phyloP scores from a whole-genome alignment of 2,888 invertebrate species.

The Plagodis pulveraria region DNA sequence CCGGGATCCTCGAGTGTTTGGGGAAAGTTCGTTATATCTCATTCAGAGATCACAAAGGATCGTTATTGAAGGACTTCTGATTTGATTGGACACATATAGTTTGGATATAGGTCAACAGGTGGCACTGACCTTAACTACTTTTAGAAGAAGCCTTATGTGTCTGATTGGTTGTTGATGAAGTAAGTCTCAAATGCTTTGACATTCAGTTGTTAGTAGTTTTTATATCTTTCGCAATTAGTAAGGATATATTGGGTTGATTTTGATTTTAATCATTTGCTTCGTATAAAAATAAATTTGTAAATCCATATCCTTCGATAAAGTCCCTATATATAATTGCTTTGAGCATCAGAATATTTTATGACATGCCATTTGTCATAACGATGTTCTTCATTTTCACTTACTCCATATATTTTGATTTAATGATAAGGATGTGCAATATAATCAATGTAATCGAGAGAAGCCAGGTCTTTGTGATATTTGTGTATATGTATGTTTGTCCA shows the following conservation, averaged over 20 bases:
- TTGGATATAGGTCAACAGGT: slow-evolving; percentile 33
- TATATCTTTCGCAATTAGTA: not conserved
- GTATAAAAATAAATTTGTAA: too few relatives aligned
- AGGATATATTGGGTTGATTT: not conserved
- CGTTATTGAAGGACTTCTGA: slow-evolving; percentile 30
- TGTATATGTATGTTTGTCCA: too few relatives aligned
- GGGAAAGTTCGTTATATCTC: slow-evolving; percentile 48
- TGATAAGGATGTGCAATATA: too few relatives aligned
- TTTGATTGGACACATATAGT: slow-evolving; percentile 30
- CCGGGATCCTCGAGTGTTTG: slow-evolving; percentile 35
- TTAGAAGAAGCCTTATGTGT: slow-evolving; percentile 26
- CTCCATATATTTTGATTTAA: too few relatives aligned
- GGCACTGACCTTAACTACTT: slow-evolving; percentile 21
- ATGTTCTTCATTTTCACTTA: too few relatives aligned
- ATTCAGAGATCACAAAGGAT: slow-evolving; percentile 38
- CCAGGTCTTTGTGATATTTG: too few relatives aligned
- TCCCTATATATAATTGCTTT: too few relatives aligned
- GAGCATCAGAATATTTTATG: too few relatives aligned
- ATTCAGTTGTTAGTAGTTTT: slow-evolving; percentile 3
- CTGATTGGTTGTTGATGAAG: slow-evolving; percentile 4
- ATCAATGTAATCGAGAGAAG: too few relatives aligned
- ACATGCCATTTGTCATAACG: too few relatives aligned
- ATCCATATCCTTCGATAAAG: too few relatives aligned
- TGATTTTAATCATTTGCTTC: not conserved
- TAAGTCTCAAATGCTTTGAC: slow-evolving; percentile 10